Evolutionary conservation across 2,113 vertebrate genomes (phyloP).

Genomic region (Thamnophis sirtalis): DNA sequence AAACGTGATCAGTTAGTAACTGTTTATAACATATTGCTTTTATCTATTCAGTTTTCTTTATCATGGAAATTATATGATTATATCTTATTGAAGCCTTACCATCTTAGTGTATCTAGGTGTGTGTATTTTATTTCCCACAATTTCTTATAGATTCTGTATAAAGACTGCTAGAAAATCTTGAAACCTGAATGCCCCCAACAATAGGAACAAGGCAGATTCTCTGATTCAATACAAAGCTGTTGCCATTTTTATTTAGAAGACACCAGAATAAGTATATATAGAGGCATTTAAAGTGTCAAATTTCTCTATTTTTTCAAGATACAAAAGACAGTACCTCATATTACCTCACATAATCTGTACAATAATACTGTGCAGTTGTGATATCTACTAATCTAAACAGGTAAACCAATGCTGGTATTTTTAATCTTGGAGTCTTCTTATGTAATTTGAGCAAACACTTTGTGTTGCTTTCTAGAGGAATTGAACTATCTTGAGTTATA

Average conservation of each 20-base stretch:
- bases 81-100: neutral
- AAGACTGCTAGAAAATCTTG: neutral
- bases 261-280: neutral
- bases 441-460: neutral
- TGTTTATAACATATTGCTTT: neutral
- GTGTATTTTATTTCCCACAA: neutral
- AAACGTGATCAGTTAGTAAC: neutral
- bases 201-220: neutral
- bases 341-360: neutral
- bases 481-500: constrained; percentile 33
- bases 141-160: neutral
- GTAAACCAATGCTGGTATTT: neutral
- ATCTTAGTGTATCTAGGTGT: neutral
- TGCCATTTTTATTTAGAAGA: neutral
- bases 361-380: fast-evolving
- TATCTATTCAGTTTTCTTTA: neutral
- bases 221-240: neutral
- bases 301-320: neutral
- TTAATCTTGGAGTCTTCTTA: neutral
- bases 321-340: neutral
- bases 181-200: neutral
- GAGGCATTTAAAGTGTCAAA: neutral
- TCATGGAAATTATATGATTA: neutral
- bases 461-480: neutral
- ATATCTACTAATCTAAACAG: neutral